Percentiles rank a stretch among this genome's conserved stretches.
Conservation (phyloP, 1,140 invertebrate species). For the Saccostrea glomerata region DNA sequence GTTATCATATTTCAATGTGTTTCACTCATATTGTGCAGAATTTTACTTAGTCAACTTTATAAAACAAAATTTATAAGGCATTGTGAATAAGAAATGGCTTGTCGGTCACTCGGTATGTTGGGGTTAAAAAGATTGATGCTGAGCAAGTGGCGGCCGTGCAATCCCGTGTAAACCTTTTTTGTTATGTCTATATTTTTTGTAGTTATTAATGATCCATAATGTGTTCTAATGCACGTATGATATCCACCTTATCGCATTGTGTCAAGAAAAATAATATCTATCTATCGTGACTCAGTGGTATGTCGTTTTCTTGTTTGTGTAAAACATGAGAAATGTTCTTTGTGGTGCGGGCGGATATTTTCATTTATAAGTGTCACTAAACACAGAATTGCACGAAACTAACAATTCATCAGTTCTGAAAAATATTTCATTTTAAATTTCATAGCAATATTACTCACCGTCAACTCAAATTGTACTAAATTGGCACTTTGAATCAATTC, state of each 20-base stretch:
- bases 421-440: neutral
- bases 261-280: slow-evolving; percentile 21
- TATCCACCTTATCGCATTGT: slow-evolving; percentile 30
- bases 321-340: slow-evolving; percentile 29
- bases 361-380: slow-evolving; percentile 22
- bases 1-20: too few relatives aligned
- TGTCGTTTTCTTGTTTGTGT: slow-evolving; percentile 19
- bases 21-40: too few relatives aligned
- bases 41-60: too few relatives aligned
- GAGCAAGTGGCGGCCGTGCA: slow-evolving; percentile 17
- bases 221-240: slow-evolving; percentile 27
- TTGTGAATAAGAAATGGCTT: neutral
- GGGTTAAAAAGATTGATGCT: neutral
- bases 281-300: slow-evolving; percentile 19
- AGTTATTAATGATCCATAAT: slow-evolving; percentile 32
- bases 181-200: slow-evolving; percentile 24
- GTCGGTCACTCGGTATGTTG: slow-evolving; percentile 14
- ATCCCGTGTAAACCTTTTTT: slow-evolving; percentile 1
- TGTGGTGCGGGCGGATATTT: slow-evolving; percentile 17
- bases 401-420: neutral
- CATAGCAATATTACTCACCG: neutral
- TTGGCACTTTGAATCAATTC: neutral
- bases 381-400: neutral
- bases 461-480: neutral
- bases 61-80: too few relatives aligned